These are phyloP conservation scores for Pegoplata infirma DNA, from an alignment of 2,888 invertebrate species.

Conservation along the genomic window DNA sequence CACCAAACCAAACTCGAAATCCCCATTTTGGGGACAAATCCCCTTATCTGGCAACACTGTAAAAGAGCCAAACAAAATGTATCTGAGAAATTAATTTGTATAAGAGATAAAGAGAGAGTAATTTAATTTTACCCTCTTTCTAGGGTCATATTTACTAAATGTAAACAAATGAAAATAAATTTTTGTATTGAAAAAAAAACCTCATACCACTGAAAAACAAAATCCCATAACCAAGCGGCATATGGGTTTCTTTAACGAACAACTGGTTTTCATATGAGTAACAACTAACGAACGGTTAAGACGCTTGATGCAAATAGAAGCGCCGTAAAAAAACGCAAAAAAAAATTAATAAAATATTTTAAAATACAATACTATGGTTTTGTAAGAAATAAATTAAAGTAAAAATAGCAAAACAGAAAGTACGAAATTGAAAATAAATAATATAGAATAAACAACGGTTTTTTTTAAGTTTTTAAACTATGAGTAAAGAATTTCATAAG, in stretches of 20 bases:
- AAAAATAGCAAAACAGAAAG: constrained; percentile 34
- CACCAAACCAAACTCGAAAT: no score
- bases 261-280: constrained; percentile 61
- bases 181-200: constrained; percentile 5
- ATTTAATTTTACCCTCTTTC: background rate
- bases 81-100: background rate
- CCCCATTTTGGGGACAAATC: no score
- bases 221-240: constrained; percentile 34
- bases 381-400: background rate
- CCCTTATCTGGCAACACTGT: no score
- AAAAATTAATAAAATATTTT: background rate
- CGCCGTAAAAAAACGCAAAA: constrained; percentile 31
- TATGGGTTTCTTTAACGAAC: constrained; percentile 44
- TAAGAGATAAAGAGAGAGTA: background rate
- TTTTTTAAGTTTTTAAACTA: no score
- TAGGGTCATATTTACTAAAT: constrained; percentile 31
- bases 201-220: constrained; percentile 3
- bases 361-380: constrained; percentile 1
- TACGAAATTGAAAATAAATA: background rate
- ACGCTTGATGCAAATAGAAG: constrained; percentile 57
- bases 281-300: constrained; percentile 59
- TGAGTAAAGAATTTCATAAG: no score
- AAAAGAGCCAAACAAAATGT: background rate
- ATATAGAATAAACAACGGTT: background rate
- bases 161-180: constrained; percentile 38